Conservation (phyloP, 2,797 vertebrate species). For the Megaceryle alcyon region DNA sequence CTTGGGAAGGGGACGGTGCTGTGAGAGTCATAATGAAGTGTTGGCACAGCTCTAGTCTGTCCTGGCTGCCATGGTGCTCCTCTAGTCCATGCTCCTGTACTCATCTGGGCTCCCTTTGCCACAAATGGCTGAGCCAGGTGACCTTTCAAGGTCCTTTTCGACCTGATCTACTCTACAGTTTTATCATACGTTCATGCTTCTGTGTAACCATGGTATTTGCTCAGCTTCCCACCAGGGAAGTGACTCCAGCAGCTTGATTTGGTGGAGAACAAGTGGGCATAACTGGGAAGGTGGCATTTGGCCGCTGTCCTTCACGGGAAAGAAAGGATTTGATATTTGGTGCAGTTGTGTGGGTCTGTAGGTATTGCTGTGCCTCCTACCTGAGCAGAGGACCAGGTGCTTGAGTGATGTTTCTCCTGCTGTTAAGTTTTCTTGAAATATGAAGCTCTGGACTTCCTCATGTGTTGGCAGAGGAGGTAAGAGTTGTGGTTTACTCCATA, state of each 20-base stretch:
- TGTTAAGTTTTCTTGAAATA: background rate
- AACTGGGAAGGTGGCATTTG: background rate
- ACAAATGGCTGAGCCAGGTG: background rate
- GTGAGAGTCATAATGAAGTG: rapidly evolving
- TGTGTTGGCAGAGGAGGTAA: background rate
- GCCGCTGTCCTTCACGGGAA: background rate
- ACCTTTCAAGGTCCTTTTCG: background rate
- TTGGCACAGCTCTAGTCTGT: background rate
- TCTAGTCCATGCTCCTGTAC: too few species aligned
- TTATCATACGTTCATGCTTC: rapidly evolving
- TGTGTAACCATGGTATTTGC: background rate
- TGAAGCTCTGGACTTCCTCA: background rate
- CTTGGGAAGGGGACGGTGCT: background rate
- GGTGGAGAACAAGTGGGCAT: rapidly evolving
- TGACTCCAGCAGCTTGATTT: rapidly evolving
- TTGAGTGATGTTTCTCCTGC: background rate
- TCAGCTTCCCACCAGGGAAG: rapidly evolving
- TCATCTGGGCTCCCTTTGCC: background rate
- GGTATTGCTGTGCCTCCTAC: background rate
- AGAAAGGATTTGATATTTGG: rapidly evolving
- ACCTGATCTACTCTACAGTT: rapidly evolving
- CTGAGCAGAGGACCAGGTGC: rapidly evolving
- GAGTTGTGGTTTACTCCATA: background rate
- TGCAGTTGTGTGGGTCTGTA: background rate
- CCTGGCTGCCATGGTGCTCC: too few species aligned